Percentiles rank a stretch among this genome's conserved stretches.
These are phyloP conservation scores for Nephrocerus scutellatus DNA, from an alignment of 2,888 invertebrate species.

Conservation along the genomic window DNA sequence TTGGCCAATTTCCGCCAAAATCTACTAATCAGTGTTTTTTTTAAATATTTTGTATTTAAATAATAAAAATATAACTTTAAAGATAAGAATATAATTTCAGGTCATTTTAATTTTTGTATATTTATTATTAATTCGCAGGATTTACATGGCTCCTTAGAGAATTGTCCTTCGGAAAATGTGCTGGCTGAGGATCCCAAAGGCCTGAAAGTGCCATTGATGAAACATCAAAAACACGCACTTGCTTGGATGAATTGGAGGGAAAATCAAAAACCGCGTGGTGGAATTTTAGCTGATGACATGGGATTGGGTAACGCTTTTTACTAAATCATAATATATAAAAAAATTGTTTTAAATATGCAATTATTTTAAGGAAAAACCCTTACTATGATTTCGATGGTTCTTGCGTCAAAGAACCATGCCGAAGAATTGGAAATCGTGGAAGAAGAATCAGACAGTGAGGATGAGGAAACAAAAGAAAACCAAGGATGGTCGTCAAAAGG, in stretches of 20 bases:
- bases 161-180: constrained; percentile 58
- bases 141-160: constrained; percentile 62
- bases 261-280: constrained; percentile 74
- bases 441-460: constrained; percentile 25
- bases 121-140: constrained; percentile 36
- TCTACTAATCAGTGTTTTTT: too few species aligned
- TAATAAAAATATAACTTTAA: too few species aligned
- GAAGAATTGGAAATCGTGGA: constrained; percentile 36
- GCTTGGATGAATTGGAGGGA: constrained; percentile 89
- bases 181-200: constrained; percentile 56
- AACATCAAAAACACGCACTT: constrained; percentile 78
- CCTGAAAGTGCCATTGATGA: constrained; percentile 63
- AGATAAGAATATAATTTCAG: too few species aligned
- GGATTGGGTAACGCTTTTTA: constrained; percentile 33
- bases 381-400: constrained; percentile 65
- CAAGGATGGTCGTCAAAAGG: constrained; percentile 38
- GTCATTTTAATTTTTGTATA: background rate
- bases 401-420: constrained; percentile 50
- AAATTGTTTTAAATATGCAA: constrained; percentile 2
- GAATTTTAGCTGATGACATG: constrained; percentile 67
- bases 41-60: too few species aligned
- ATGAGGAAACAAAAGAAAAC: constrained; percentile 21
- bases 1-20: too few species aligned
- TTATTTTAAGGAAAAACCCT: constrained; percentile 55
- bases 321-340: background rate